Conservation (phyloP, 2,113 vertebrate genomes). For the Paratilapia polleni region DNA sequence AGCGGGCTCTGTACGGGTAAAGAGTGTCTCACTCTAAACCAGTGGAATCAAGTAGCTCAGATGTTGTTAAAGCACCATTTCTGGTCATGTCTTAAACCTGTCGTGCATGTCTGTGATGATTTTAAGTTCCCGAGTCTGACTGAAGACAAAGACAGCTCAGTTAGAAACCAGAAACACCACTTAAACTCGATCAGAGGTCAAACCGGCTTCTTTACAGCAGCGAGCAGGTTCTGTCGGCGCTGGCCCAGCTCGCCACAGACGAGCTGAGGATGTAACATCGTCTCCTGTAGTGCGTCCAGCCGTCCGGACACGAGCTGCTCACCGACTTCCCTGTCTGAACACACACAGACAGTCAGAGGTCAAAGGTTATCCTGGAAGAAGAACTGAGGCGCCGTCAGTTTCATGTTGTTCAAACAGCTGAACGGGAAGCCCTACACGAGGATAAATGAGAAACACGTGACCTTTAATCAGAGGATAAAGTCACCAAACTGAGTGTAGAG, state of each 20-base stretch:
- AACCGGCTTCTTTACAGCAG: slow-evolving; percentile 56
- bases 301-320: slow-evolving; percentile 59
- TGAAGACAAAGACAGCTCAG: background rate
- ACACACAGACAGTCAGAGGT: background rate
- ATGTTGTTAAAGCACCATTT: background rate
- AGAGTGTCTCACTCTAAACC: no score
- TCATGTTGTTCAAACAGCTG: no score
- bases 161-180: background rate
- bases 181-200: background rate
- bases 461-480: no score
- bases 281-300: slow-evolving; percentile 74
- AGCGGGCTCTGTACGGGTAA: no score
- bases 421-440: no score
- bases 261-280: slow-evolving; percentile 67
- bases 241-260: slow-evolving; percentile 74
- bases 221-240: slow-evolving; percentile 70
- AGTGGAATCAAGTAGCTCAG: background rate
- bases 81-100: background rate
- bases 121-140: background rate
- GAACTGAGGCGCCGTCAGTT: no score
- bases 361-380: background rate
- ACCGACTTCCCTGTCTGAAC: slow-evolving; percentile 25
- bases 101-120: background rate
- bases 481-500: no score
- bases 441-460: no score